A percentile compares a stretch with the other conserved stretches of the same genome.
Evolutionary conservation across 1,140 invertebrate genomes (phyloP).

Genomic region (Drosophila hydei): DNA sequence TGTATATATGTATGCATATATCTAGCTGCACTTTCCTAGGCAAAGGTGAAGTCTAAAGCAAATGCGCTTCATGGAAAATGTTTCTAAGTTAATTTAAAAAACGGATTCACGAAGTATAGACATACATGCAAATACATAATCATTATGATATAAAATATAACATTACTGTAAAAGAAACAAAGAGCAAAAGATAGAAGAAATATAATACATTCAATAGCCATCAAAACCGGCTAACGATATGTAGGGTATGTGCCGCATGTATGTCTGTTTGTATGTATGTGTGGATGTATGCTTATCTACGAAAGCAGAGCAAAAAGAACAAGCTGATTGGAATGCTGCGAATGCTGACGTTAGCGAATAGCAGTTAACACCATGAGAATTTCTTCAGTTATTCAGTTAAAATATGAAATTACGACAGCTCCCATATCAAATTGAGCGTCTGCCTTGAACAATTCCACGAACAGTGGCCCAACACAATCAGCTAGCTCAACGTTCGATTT

Average conservation of each 20-base stretch:
- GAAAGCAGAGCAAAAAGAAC: constrained; percentile 11
- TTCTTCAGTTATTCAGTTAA: constrained; percentile 8
- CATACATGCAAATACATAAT: constrained; percentile 3
- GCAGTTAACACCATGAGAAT: constrained; percentile 32
- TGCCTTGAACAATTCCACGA: constrained; percentile 33
- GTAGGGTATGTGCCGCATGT: not conserved
- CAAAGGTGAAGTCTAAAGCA: too few species aligned
- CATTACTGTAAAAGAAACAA: not conserved
- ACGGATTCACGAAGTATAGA: not conserved
- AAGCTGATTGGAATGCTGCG: constrained; percentile 17
- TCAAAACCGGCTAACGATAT: constrained; percentile 11
- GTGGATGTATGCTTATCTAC: not conserved
- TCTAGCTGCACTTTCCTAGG: too few species aligned
- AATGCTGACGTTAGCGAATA: constrained; percentile 57
- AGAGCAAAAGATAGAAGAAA: not conserved
- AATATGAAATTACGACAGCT: constrained; percentile 26
- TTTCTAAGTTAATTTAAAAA: too few species aligned
- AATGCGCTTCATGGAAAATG: too few species aligned
- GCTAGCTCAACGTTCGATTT: constrained; percentile 32
- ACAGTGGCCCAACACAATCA: constrained; percentile 17
- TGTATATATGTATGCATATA: constrained; percentile 1
- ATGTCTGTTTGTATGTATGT: not conserved
- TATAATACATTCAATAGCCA: not conserved
- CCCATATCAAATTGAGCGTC: constrained; percentile 29
- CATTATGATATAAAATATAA: not conserved